Conservation (phyloP, 2,113 vertebrate genomes). For the Corvus moneduloides region DNA sequence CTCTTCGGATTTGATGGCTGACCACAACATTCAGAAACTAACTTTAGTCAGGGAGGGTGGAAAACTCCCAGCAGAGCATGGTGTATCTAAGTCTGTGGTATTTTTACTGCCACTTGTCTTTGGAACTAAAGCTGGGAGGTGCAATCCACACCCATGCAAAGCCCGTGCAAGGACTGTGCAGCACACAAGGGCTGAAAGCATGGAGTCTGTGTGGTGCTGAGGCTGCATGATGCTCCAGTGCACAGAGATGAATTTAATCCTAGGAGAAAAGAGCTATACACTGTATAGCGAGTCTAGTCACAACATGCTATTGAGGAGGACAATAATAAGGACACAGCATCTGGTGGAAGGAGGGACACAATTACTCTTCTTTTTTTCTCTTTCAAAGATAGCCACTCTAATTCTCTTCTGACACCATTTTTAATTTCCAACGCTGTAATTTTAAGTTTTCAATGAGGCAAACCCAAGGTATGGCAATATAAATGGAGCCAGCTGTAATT, state of each 20-base stretch:
- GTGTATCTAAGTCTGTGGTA: background rate
- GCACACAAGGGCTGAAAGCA: background rate
- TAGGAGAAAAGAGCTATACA: background rate
- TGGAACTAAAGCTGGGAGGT: background rate
- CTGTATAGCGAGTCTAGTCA: background rate
- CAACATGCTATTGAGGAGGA: background rate
- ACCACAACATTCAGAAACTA: background rate
- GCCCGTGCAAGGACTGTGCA: accelerated
- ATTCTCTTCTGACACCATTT: background rate
- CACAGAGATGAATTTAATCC: background rate
- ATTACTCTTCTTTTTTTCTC: background rate
- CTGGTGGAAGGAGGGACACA: background rate
- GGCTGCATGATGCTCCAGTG: background rate
- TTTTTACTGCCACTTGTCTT: background rate
- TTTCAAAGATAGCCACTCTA: background rate
- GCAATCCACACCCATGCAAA: background rate
- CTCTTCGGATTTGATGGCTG: background rate
- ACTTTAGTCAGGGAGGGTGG: background rate
- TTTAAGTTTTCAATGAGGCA: background rate
- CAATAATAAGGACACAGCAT: background rate
- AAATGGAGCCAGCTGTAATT: background rate
- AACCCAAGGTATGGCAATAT: background rate
- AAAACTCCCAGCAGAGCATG: background rate
- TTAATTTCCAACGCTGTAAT: background rate
- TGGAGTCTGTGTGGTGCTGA: background rate